A percentile compares a stretch with the other conserved stretches of the same genome.
Conservation (phyloP, 1,140 invertebrate species). For the Microplitis mediator region DNA sequence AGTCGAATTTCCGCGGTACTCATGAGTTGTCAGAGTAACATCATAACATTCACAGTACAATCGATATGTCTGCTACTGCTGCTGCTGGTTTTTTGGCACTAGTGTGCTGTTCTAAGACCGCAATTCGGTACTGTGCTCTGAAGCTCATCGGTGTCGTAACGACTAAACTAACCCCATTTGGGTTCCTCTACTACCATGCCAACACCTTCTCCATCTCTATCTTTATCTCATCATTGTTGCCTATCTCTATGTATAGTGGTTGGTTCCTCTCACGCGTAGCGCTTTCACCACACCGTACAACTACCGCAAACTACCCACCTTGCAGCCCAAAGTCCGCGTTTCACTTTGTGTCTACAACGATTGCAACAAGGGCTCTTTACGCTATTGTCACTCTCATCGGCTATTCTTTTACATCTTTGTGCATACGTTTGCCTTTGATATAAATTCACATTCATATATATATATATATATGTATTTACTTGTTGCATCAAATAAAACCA, state of each 20-base stretch:
- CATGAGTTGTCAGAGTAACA: constrained; percentile 40
- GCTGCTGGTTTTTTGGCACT: background rate
- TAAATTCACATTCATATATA: background rate
- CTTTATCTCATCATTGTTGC: background rate
- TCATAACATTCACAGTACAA: constrained; percentile 51
- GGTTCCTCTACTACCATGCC: background rate
- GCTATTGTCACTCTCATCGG: constrained; percentile 20
- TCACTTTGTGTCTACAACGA: constrained; percentile 23
- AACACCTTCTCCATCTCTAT: background rate
- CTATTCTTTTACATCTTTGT: constrained; percentile 4
- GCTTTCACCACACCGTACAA: constrained; percentile 23
- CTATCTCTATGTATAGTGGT: background rate
- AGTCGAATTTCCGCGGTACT: constrained; percentile 34
- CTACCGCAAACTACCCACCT: constrained; percentile 28
- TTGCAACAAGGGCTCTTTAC: constrained; percentile 11
- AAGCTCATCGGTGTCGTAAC: constrained; percentile 35
- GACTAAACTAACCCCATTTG: constrained; percentile 43
- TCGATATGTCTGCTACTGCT: constrained; percentile 51
- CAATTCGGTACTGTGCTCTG: constrained; percentile 41
- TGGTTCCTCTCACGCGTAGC: background rate
- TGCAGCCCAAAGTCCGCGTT: constrained; percentile 25
- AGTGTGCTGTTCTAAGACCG: constrained; percentile 28
- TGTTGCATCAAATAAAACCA: constrained; percentile 1
- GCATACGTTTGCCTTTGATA: background rate
- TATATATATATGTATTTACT: constrained; percentile 5